Base-by-base conservation (phyloP, 2,797 vertebrate genomes). In the Allobates femoralis region DNA sequence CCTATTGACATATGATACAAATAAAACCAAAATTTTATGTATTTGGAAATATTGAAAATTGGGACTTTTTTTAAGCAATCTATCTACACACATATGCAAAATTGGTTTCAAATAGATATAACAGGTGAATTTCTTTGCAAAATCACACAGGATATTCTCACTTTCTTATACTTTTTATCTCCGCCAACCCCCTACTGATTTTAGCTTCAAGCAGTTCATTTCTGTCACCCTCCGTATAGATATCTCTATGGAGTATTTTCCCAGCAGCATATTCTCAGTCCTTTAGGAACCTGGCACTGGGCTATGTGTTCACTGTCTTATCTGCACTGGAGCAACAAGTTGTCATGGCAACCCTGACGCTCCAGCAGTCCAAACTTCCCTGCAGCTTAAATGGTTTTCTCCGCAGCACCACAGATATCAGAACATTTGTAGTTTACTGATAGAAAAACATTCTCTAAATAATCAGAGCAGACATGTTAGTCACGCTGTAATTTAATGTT, bases 271-370 rank as follows among this genome's bases (percentile, higher is more conserved):
- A 37, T 58, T 37, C 53, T 60, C 8, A 64, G n/a, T 19, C 78
- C 16, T 79, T 62, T 37, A 71, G 30, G 28, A 82, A 30, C 34
- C 28, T 82, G 64, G 64, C 30, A 82, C 18, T 4, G 3, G 80
- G 50, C 66, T n/a, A n/a, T 82, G 37, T 11, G 21, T 69, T 50
- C 26, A 53, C 4, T 66, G 34, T 26, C 46, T 34, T 78, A 53
- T 66, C 26, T 32, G 62, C 84, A 69, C 64, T 58, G 64, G 77
- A 73, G 84, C 64, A 71, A 26, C 50, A 78, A 51, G 75, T 85
- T 85, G 83, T 79, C 62, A 85, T 79, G 37, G 76, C 37, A 85
- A 79, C 84, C 75, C 84, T 23, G 64, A 79, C 26, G 71, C 71
- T 62, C 71, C 69, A 46, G 71, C 56, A 60, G 34, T 69, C 28